Percentiles rank a stretch among this genome's conserved stretches.
phyloP scores from a whole-genome alignment of 2,113 vertebrate genomes.

The Pseudolaguvia tuberculata region DNA sequence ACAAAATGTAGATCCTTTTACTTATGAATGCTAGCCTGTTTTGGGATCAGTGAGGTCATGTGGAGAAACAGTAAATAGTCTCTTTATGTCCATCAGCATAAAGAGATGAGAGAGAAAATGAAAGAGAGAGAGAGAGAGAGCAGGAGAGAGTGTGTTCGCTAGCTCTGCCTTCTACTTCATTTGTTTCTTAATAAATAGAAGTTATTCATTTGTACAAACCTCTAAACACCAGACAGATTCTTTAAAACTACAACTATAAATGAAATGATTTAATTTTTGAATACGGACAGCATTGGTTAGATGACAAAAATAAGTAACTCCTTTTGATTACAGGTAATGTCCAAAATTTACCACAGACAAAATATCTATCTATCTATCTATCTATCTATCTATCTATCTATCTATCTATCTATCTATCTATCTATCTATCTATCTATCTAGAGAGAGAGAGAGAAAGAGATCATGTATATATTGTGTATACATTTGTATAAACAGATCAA shows the following conservation, averaged over 20 bases:
- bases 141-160: slow-evolving; percentile 27
- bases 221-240: neutral
- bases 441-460: no score
- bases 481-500: no score
- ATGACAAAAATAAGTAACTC: no score
- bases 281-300: neutral
- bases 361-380: no score
- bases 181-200: slow-evolving; percentile 5
- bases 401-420: no score
- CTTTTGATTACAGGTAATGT: no score
- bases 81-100: slow-evolving; percentile 7
- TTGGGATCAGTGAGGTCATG: neutral
- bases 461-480: no score
- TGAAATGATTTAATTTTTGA: neutral
- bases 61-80: neutral
- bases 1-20: neutral
- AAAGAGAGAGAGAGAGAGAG: neutral
- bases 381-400: no score
- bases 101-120: neutral
- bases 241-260: neutral
- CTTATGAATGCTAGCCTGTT: slow-evolving; percentile 15
- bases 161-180: slow-evolving; percentile 8
- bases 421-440: no score
- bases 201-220: slow-evolving; percentile 1
- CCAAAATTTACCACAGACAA: neutral